Base-by-base conservation (phyloP, 2,113 vertebrate genomes). In the Murina feae region DNA sequence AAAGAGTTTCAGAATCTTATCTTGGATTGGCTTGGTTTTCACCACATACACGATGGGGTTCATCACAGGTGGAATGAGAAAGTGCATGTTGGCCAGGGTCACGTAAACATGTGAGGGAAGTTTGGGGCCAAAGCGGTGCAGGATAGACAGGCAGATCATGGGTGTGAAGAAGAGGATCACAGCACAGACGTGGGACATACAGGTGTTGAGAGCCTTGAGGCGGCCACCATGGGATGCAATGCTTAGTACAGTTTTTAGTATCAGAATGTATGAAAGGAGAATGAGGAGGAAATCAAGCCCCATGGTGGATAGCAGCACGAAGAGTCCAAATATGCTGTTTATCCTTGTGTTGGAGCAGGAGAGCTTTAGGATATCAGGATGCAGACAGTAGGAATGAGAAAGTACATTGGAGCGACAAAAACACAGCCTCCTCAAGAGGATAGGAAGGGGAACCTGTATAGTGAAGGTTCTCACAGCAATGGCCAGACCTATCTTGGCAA, bases 31-130 rank as follows among this genome's bases (percentile, higher is more conserved):
- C 23, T 93, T 96, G 35, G 93, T 96, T 90, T 95, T 96, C 9
- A 80, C 85, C 21, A 94, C 94, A 72, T 97, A 97, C 6, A 98
- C 92, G 12, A 97, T 89, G 23, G 90, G 96, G 8, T 98, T 98
- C 88, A 98, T 94, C 49, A 97, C 91, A 42, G 97, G 95, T 23
- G 97, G 96, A 18, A 97, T 69, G 68, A 98, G 68, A 21, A 98
- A 96, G 37, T 98, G 97, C 90, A 97, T 65, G 47, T 97, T 97
- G n/a, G 97, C 95, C 35, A 97, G 17, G n/a, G 76, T 68, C 35
- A 96, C 86, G 5, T 96, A 97, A 23, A 96, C 7, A 6, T 79
- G 28, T 44, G 93, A 83, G 0, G 96, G 72, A 68, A 96, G 84
- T 12, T 39, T 81, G 0, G 92, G 93, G 6, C 92, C 92, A 42